A percentile compares a stretch with the other conserved stretches of the same genome.
Evolutionary conservation across 1,140 invertebrate species (phyloP).

Genomic region (Drosophila nikananu): DNA sequence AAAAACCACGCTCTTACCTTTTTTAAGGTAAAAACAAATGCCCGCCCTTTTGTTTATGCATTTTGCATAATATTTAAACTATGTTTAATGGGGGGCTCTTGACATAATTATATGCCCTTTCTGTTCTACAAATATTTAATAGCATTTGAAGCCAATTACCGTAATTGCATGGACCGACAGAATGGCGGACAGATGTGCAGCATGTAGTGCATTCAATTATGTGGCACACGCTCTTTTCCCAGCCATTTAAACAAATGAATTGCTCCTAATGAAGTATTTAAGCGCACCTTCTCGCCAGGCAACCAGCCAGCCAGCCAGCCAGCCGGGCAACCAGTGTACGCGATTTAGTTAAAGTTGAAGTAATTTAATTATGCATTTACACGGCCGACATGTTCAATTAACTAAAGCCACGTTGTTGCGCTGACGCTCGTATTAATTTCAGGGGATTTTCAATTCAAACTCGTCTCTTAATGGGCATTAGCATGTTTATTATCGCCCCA

Average conservation of each 20-base stretch:
- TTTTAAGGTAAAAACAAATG: not conserved
- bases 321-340: conserved; percentile 11
- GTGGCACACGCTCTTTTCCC: conserved; percentile 43
- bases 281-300: conserved; percentile 28
- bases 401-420: conserved; percentile 54
- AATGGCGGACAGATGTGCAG: conserved; percentile 25
- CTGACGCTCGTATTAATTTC: conserved; percentile 44
- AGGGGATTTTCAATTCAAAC: conserved; percentile 64
- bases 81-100: conserved; percentile 23
- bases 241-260: conserved; percentile 62
- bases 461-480: conserved; percentile 67
- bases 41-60: conserved; percentile 9
- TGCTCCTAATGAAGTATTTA: conserved; percentile 59
- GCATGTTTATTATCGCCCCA: conserved; percentile 54
- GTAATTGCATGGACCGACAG: conserved; percentile 48
- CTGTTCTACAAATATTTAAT: conserved; percentile 49
- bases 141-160: conserved; percentile 61
- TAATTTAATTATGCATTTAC: conserved; percentile 79
- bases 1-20: not conserved
- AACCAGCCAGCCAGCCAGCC: no score
- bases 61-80: conserved; percentile 21
- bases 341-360: conserved; percentile 64
- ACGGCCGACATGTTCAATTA: conserved; percentile 67
- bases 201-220: conserved; percentile 62
- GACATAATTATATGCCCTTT: conserved; percentile 47